These are phyloP conservation scores for Tetrapedia diversipes DNA, from an alignment of 2,888 invertebrate species.

Conservation along the genomic window DNA sequence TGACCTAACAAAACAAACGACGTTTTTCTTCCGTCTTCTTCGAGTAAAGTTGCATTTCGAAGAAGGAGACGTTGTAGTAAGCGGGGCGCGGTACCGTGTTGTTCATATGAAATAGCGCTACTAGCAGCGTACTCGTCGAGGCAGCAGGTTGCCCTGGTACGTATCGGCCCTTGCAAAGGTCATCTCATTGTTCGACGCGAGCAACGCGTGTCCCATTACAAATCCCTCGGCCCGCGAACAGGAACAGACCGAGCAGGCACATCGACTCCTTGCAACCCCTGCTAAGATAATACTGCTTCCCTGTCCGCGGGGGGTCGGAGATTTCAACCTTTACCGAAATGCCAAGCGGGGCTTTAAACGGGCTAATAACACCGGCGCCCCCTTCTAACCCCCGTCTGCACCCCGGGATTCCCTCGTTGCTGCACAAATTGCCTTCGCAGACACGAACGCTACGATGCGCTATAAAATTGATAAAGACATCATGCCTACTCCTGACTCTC, in stretches of 20 bases:
- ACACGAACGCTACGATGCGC: conserved; percentile 17
- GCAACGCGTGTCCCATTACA: conserved; percentile 55
- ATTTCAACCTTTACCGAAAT: conserved; percentile 79
- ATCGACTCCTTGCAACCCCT: conserved; percentile 69
- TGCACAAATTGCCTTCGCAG: conserved; percentile 64
- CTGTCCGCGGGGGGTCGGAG: conserved; percentile 64
- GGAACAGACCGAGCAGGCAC: conserved; percentile 56
- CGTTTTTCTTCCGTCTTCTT: not conserved
- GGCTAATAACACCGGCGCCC: conserved; percentile 74
- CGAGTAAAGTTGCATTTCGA: conserved; percentile 3
- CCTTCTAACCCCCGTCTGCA: conserved; percentile 12
- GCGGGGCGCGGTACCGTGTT: not conserved
- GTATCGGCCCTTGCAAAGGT: conserved; percentile 73
- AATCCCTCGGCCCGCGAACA: conserved; percentile 48
- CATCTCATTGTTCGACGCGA: conserved; percentile 75
- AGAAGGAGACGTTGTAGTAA: not conserved
- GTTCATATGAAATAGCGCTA: too few species aligned
- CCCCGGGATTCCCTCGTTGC: conserved; percentile 48
- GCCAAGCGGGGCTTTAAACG: conserved; percentile 77
- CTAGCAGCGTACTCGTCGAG: too few species aligned
- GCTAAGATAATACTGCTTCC: conserved; percentile 73
- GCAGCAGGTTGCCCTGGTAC: conserved; percentile 12
- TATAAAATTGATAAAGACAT: conserved; percentile 46
- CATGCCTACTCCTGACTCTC: not conserved
- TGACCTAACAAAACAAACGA: conserved; percentile 32